Conservation (phyloP, 2,888 invertebrate species). For the Gnatocerus cornutus region DNA sequence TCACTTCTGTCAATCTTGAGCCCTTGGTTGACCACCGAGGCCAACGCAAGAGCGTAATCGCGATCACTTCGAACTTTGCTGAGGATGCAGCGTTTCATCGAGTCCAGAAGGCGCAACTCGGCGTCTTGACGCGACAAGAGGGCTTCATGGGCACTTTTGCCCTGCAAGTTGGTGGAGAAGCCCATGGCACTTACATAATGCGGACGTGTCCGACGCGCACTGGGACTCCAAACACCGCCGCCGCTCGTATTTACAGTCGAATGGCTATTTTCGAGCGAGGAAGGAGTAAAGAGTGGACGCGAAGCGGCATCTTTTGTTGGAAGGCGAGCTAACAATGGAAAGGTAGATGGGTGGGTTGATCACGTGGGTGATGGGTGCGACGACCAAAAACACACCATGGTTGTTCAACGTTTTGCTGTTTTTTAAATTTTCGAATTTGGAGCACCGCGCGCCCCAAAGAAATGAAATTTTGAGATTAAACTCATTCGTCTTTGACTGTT, state of each 20-base stretch:
- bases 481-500: too few relatives aligned
- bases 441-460: too few relatives aligned
- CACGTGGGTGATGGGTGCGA: neutral
- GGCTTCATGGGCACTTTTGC: constrained; percentile 93
- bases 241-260: neutral
- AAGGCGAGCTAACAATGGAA: neutral
- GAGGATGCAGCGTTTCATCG: constrained; percentile 89
- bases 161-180: constrained; percentile 90
- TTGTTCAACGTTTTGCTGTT: too few relatives aligned
- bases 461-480: too few relatives aligned
- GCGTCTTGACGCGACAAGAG: constrained; percentile 92
- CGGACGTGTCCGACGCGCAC: constrained; percentile 1
- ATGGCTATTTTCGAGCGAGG: neutral
- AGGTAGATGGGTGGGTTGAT: neutral
- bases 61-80: constrained; percentile 93
- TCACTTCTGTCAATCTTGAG: constrained; percentile 87
- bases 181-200: constrained; percentile 75
- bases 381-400: too few relatives aligned
- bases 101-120: constrained; percentile 92
- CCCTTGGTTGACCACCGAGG: constrained; percentile 86
- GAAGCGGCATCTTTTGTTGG: constrained; percentile 5
- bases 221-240: neutral
- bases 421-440: too few relatives aligned
- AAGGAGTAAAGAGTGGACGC: neutral
- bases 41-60: constrained; percentile 90